phyloP scores from a whole-genome alignment of 2,888 invertebrate species.

The Nematopogon swammerdamellus region DNA sequence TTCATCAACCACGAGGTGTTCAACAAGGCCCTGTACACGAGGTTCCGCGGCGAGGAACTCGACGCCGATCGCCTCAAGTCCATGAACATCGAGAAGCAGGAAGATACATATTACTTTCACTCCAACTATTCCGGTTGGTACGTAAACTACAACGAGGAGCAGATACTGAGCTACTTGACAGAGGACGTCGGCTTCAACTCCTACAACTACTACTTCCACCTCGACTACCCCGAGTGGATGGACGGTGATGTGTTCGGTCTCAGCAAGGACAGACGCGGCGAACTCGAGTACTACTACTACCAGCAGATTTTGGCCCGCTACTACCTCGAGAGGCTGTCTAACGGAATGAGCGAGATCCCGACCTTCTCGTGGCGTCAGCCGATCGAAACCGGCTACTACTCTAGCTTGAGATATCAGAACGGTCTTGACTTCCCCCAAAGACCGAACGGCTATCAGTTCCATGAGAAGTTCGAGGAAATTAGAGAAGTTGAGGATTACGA shows the following conservation, averaged over 20 bases:
- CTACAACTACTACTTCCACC: conserved; percentile 52
- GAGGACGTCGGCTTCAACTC: conserved; percentile 63
- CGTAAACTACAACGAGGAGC: conserved; percentile 39
- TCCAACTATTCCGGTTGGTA: conserved; percentile 50
- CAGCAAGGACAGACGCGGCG: conserved; percentile 32
- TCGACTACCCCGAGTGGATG: conserved; percentile 56
- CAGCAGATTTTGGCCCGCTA: conserved; percentile 45
- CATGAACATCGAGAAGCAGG: conserved; percentile 15
- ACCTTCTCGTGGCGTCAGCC: conserved; percentile 39
- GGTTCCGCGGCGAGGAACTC: conserved; percentile 23
- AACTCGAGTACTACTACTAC: conserved; percentile 39
- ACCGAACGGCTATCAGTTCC: conserved; percentile 34
- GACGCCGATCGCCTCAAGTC: conserved; percentile 12
- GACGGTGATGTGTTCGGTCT: conserved; percentile 28
- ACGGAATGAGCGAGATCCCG: conserved; percentile 52
- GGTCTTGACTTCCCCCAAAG: conserved; percentile 56
- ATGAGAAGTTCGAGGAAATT: conserved; percentile 8
- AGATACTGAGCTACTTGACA: conserved; percentile 58
- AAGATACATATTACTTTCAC: conserved; percentile 25
- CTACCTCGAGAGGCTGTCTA: conserved; percentile 57
- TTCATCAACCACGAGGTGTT: conserved; percentile 59
- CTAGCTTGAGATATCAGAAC: conserved; percentile 54
- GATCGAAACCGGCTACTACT: conserved; percentile 51
- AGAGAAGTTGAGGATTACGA: conserved; percentile 16
- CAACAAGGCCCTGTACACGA: conserved; percentile 46